These are phyloP conservation scores for Chinchilla lanigera DNA, from an alignment of 2,113 vertebrate genomes.

Conservation along the genomic window DNA sequence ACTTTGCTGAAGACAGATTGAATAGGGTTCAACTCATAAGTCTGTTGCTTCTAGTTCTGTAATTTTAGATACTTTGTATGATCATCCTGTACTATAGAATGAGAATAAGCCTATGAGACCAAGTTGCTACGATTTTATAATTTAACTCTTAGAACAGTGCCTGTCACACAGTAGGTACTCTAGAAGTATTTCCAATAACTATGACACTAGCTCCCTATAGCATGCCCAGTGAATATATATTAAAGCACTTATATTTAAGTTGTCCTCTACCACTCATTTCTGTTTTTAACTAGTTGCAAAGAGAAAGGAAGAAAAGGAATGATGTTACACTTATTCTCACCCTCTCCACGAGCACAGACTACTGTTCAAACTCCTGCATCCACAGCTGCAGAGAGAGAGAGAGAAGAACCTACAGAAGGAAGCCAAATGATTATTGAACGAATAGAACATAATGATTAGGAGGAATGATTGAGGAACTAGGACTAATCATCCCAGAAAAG, in stretches of 20 bases:
- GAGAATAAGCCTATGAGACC: background rate
- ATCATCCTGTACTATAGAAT: background rate
- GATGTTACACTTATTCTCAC: background rate
- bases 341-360: background rate
- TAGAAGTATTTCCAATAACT: background rate
- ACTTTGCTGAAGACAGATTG: background rate
- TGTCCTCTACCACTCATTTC: background rate
- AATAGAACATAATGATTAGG: background rate
- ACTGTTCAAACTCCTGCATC: background rate
- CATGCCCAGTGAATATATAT: too few relatives aligned
- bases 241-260: background rate
- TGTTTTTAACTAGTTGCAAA: background rate
- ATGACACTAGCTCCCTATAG: too few relatives aligned
- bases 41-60: background rate
- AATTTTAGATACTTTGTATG: background rate
- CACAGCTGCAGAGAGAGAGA: constrained; percentile 11
- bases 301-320: background rate
- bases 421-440: constrained; percentile 13
- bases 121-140: background rate
- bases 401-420: background rate
- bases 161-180: background rate
- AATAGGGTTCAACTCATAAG: background rate
- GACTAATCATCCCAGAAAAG: background rate
- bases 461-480: constrained; percentile 39
- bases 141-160: background rate